phyloP scores from a whole-genome alignment of 2,888 invertebrate genomes.

The Cheilosia soror region DNA sequence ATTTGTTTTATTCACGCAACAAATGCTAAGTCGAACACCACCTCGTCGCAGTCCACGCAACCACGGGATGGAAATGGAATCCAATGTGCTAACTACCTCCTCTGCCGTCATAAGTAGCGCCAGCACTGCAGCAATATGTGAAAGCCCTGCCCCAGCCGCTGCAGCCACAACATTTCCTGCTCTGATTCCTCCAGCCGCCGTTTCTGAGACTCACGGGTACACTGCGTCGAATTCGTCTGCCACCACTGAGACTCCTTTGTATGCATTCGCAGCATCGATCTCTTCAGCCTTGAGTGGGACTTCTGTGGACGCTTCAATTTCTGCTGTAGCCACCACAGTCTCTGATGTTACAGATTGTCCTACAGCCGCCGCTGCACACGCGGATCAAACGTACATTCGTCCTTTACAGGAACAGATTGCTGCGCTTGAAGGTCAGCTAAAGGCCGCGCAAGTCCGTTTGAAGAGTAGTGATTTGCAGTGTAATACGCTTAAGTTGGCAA shows the following conservation, averaged over 20 bases:
- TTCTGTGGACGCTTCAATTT: neutral
- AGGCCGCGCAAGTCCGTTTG: too few relatives aligned
- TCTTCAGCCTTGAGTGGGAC: slow-evolving; percentile 13
- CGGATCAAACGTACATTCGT: neutral
- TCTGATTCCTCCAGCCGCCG: too few relatives aligned
- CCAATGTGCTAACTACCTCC: neutral
- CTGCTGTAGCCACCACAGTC: neutral
- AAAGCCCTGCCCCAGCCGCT: too few relatives aligned
- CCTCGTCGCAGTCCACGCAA: slow-evolving; percentile 21
- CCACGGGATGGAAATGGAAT: slow-evolving; percentile 10
- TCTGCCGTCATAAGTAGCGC: too few relatives aligned
- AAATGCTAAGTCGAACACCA: slow-evolving; percentile 25
- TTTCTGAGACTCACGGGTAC: neutral
- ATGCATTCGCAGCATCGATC: neutral
- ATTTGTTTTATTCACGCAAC: too few relatives aligned
- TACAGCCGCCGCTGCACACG: neutral
- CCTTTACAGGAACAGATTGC: slow-evolving; percentile 8
- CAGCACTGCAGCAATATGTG: too few relatives aligned
- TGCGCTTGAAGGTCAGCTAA: too few relatives aligned
- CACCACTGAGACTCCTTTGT: neutral
- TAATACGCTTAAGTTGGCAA: slow-evolving; percentile 13
- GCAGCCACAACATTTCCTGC: too few relatives aligned
- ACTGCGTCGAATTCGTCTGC: neutral
- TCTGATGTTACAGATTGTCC: neutral
- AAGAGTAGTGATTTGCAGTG: slow-evolving; percentile 17